Percentiles rank a stretch among this genome's conserved stretches.
These are phyloP conservation scores for Euzophera pinguis DNA, from an alignment of 2,888 invertebrate species.

Conservation along the genomic window DNA sequence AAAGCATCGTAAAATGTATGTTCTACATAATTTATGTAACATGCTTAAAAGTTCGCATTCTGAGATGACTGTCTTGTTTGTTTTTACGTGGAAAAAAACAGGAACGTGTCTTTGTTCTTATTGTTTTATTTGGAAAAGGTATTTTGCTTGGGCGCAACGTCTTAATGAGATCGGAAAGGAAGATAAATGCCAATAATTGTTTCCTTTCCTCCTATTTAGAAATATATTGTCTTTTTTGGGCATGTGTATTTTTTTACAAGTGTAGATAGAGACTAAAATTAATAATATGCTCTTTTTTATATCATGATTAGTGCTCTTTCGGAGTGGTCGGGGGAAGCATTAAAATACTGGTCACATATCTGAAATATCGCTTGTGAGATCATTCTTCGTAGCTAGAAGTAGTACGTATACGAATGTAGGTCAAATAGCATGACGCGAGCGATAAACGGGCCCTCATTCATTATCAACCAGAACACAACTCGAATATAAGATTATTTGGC, in stretches of 20 bases:
- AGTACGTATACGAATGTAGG: conserved; percentile 70
- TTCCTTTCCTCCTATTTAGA: too few relatives aligned
- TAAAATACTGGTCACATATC: conserved; percentile 11
- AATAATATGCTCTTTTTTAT: too few relatives aligned
- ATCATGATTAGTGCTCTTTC: too few relatives aligned
- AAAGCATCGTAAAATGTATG: neutral
- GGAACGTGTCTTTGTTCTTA: conserved; percentile 1
- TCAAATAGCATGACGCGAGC: conserved; percentile 72
- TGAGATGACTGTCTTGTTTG: conserved; percentile 14
- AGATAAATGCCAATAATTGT: neutral
- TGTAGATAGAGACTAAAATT: too few relatives aligned
- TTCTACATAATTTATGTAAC: neutral
- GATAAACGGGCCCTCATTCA: conserved; percentile 71
- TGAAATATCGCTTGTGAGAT: conserved; percentile 36
- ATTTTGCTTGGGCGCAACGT: neutral
- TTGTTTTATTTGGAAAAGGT: conserved; percentile 1
- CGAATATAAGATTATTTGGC: conserved; percentile 4
- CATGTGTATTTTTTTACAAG: too few relatives aligned
- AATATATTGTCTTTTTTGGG: too few relatives aligned
- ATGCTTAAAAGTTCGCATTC: neutral
- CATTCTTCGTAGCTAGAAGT: conserved; percentile 53
- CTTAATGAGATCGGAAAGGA: neutral
- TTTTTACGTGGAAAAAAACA: conserved; percentile 3
- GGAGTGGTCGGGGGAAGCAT: neutral
- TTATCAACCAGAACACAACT: conserved; percentile 59